Evolutionary conservation across 2,888 invertebrate genomes (phyloP), one percentile per base, ranked within the genome.

Genomic region (Tortricodes alternella): DNA sequence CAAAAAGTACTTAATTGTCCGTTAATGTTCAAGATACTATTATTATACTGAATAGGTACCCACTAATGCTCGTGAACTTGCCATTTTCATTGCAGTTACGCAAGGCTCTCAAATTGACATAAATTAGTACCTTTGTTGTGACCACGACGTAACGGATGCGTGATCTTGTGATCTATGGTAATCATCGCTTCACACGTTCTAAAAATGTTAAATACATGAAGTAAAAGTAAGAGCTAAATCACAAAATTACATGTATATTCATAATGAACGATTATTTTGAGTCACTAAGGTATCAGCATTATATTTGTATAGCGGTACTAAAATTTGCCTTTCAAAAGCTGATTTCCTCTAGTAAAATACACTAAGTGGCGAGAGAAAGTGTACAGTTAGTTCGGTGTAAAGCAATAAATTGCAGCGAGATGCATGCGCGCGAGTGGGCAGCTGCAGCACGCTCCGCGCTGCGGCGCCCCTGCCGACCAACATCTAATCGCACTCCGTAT

Each of bases 311-410:
- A 29, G n/a, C 6, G 11, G 11, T 4, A 11, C 6, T 34, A 34
- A 24, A 24, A 9, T 15, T 23, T 24, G 15, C 11, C 19, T 18
- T 41, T 48, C 15, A 5, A 23, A 24, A 32, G 52, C 11, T 23
- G 16, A 41, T 53, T 35, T 58, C 43, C 44, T 49, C 19, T 29
- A 39, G 21, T 58, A 41, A 44, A 51, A 59, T 27, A 48, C 35
- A 38, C 46, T 46, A 29, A 59, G 16, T 50, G 32, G 24, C 51
- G 24, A 48, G 59, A 62, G 61, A 62, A 62, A 59, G 59, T 62
- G 50, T 56, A 53, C 57, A 57, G 57, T 43, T 56, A 53, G 49
- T 23, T 32, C 46, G 51, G 41, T 57, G 55, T 37, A 39, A 29
- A 24, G 41, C 50, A 57, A 35, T 51, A 55, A 59, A 55, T 46